Evolutionary conservation across 2,888 invertebrate species (phyloP), one percentile per base, ranked within the genome.

Genomic region (Cyclophora punctaria): DNA sequence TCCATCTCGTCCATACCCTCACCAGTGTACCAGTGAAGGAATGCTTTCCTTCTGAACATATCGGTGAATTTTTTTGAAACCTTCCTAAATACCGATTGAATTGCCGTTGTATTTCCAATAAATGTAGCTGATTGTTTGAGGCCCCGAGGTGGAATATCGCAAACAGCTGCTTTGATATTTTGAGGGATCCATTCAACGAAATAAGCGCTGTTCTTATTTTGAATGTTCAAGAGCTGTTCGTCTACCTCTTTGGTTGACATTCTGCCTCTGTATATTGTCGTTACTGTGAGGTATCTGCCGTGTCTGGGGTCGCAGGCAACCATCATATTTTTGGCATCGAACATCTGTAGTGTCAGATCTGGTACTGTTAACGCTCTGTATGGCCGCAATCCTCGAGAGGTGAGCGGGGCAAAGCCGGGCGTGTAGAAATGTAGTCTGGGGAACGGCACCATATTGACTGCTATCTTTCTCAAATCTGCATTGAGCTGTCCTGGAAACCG

Each of bases 1-100:
- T 97, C 97, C 94, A 96, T 93, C 81, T 97, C 96, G 75, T 97
- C 97, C 97, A 97, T 97, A 59, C 97, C 97, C 78, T 98, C 97
- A 48, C 96, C 97, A 41, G 96, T 97, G 89, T 97, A 98, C 97
- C 97, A 97, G 90, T 97, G 97, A 67, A 97, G 90, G 92, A 97
- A 97, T 75, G 97, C 97, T 83, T 96, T 97, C 67, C 97, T 92
- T 62, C 96, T 91, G 90, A 97, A 97, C 97, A 98, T 96, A 66
- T 95, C 95, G 20, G 93, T 93, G 71, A 95, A 96, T 75, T 95
- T 96, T 72, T 95, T 95, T 44, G 94, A 93, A 64, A 96, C 94
- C 68, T 96, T 90, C 78, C 95, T 95, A 82, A 96, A 96, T 57
- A 96, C 78, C 74, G 96, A 95, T 73, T 96, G 96, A 63, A 95